A percentile compares a stretch with the other conserved stretches of the same genome.
phyloP scores from a whole-genome alignment of 2,888 invertebrate species.

The Cordilura impudica region DNA sequence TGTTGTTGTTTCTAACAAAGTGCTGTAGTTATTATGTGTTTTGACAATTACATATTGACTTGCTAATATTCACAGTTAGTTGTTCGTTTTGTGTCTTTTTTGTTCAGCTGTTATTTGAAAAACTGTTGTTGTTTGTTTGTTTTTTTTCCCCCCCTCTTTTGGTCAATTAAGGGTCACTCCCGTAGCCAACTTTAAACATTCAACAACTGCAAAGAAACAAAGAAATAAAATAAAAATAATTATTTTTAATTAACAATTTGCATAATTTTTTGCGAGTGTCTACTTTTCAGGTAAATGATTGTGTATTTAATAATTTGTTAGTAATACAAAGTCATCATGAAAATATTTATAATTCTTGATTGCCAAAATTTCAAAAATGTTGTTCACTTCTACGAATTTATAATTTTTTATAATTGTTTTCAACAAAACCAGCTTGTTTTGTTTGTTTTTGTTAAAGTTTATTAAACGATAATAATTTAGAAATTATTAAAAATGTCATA shows the following conservation, averaged over 20 bases:
- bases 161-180: neutral
- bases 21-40: neutral
- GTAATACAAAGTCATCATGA: neutral
- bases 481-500: too few species aligned
- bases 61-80: conserved; percentile 2
- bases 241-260: conserved; percentile 1
- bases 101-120: neutral
- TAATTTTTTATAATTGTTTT: conserved; percentile 1
- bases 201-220: conserved; percentile 3
- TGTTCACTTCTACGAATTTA: conserved; percentile 3
- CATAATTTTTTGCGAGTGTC: neutral
- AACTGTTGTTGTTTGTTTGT: neutral
- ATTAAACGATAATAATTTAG: too few species aligned
- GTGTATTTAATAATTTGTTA: conserved; percentile 8
- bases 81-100: neutral
- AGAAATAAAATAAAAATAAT: neutral
- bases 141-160: too few species aligned
- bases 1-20: neutral
- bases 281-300: neutral
- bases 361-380: neutral
- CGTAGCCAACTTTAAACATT: neutral
- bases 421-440: conserved; percentile 1
- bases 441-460: neutral
- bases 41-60: conserved; percentile 43
- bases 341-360: conserved; percentile 1